Conservation (phyloP, 2,797 vertebrate genomes). For the Heterohyrax brucei region DNA sequence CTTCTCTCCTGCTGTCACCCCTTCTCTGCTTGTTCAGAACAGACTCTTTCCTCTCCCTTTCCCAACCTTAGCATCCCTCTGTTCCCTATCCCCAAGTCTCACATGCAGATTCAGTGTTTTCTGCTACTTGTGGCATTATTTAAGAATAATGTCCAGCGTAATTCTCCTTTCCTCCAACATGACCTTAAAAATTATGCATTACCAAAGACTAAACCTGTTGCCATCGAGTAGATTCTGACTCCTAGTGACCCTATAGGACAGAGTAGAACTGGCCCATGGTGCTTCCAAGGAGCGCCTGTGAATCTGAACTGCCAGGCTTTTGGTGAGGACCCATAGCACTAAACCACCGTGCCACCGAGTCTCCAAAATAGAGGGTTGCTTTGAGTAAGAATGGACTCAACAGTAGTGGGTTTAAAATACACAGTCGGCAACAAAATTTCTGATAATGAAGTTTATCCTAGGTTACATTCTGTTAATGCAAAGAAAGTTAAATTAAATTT, state of each 20-base stretch:
- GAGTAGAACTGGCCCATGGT: too few relatives aligned
- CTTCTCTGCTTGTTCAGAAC: neutral
- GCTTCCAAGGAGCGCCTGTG: too few relatives aligned
- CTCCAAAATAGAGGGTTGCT: too few relatives aligned
- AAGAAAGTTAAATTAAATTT: conserved; percentile 33
- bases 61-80: neutral
- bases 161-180: neutral
- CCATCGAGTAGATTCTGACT: too few relatives aligned
- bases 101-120: neutral
- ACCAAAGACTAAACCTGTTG: too few relatives aligned
- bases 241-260: too few relatives aligned
- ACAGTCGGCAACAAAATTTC: neutral
- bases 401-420: neutral
- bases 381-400: too few relatives aligned
- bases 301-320: too few relatives aligned
- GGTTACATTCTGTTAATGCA: neutral
- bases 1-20: neutral
- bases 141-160: neutral
- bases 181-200: neutral
- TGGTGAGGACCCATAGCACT: too few relatives aligned
- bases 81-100: neutral
- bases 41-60: neutral
- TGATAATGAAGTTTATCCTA: neutral
- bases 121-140: neutral
- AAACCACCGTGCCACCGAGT: too few relatives aligned